Evolutionary conservation across 2,888 invertebrate species (phyloP).

Genomic region (Malthinus seriepunctatus): DNA sequence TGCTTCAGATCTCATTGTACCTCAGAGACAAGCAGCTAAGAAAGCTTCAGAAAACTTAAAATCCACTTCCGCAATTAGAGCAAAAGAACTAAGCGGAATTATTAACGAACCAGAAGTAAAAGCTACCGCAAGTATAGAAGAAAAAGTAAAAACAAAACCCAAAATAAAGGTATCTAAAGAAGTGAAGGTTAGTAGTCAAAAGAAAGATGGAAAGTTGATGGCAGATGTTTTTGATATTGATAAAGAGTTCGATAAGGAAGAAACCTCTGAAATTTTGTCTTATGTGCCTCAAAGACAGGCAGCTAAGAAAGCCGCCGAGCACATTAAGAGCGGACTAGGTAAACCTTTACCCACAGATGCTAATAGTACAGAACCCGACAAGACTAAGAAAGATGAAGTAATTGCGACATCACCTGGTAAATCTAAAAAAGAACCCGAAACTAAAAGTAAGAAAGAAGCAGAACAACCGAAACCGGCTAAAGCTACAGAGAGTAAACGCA

Average conservation of each 20-base stretch:
- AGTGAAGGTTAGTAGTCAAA: constrained; percentile 53
- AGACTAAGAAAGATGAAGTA: constrained; percentile 40
- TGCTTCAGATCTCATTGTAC: constrained; percentile 84
- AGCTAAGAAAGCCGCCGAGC: constrained; percentile 89
- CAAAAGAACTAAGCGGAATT: constrained; percentile 44
- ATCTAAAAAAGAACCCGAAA: constrained; percentile 36
- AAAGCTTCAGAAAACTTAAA: constrained; percentile 88
- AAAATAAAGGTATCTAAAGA: constrained; percentile 34
- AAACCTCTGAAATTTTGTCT: constrained; percentile 66
- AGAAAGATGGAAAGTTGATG: constrained; percentile 40
- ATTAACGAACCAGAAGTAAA: constrained; percentile 30
- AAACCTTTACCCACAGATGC: constrained; percentile 54
- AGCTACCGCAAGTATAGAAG: constrained; percentile 30
- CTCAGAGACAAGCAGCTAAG: constrained; percentile 88
- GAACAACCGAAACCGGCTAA: constrained; percentile 43
- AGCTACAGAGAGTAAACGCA: constrained; percentile 54
- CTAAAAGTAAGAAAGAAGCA: constrained; percentile 35
- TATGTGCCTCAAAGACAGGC: constrained; percentile 90
- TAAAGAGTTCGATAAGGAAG: constrained; percentile 65
- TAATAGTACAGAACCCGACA: constrained; percentile 37
- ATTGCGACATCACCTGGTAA: constrained; percentile 24
- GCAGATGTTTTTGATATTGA: constrained; percentile 61
- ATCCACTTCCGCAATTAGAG: constrained; percentile 60
- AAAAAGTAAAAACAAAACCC: constrained; percentile 37
- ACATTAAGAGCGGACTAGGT: constrained; percentile 80